A percentile compares a stretch with the other conserved stretches of the same genome.
Conservation (phyloP, 2,888 invertebrate genomes). For the Pomacea canaliculata region DNA sequence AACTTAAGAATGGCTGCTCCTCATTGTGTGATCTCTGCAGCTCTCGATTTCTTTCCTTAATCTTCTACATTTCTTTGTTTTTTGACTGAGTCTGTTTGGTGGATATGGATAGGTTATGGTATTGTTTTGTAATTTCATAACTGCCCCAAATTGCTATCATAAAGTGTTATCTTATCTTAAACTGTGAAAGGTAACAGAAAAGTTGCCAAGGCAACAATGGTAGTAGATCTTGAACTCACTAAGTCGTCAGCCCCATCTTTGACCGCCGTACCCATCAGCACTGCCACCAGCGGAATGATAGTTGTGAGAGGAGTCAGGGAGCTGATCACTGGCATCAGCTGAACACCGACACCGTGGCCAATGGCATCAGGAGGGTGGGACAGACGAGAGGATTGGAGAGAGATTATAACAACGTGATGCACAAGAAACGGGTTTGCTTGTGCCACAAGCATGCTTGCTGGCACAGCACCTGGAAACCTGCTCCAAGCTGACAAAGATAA, state of each 20-base stretch:
- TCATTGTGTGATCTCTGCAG: too few species aligned
- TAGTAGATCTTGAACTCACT: constrained; percentile 70
- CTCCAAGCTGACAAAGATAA: neutral
- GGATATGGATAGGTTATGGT: too few species aligned
- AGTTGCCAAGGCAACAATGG: neutral
- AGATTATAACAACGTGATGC: constrained; percentile 4
- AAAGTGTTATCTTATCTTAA: too few species aligned
- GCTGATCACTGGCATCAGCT: constrained; percentile 95
- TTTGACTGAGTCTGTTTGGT: too few species aligned
- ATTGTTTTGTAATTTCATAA: too few species aligned
- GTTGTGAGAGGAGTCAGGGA: constrained; percentile 97
- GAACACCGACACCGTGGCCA: constrained; percentile 29
- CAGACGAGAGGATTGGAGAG: constrained; percentile 16
- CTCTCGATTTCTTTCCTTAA: too few species aligned
- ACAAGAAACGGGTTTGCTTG: neutral
- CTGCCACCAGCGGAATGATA: constrained; percentile 94
- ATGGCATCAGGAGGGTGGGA: constrained; percentile 1
- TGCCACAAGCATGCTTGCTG: neutral
- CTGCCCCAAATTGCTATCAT: too few species aligned
- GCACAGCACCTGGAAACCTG: neutral
- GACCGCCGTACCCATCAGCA: constrained; percentile 92
- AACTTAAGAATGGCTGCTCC: too few species aligned
- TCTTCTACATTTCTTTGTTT: too few species aligned
- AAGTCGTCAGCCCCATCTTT: constrained; percentile 99
- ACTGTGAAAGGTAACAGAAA: neutral